Conservation (phyloP, 2,797 vertebrate species). For the Amblyraja radiata region DNA sequence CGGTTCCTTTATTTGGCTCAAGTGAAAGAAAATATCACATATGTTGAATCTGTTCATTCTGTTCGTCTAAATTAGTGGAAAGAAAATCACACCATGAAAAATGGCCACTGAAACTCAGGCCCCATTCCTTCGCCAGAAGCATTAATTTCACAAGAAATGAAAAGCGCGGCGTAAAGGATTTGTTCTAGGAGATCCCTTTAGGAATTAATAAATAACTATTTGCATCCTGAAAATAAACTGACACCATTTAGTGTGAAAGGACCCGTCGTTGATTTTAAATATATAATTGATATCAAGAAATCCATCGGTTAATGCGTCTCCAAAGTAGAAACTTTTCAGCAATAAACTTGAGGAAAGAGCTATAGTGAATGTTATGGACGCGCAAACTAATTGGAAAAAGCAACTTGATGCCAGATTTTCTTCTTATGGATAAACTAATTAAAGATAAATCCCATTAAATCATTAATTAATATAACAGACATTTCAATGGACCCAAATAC, state of each 20-base stretch:
- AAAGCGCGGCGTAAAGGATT: neutral
- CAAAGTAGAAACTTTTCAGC: neutral
- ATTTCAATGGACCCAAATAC: conserved; percentile 31
- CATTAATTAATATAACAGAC: conserved; percentile 30
- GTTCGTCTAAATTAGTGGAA: neutral
- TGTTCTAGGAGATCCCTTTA: neutral
- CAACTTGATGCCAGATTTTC: neutral
- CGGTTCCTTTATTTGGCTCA: neutral
- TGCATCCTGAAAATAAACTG: neutral
- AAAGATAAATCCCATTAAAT: conserved; percentile 38
- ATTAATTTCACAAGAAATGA: neutral
- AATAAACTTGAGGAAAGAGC: neutral
- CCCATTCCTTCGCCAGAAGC: neutral
- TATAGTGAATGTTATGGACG: neutral
- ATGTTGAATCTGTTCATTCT: neutral
- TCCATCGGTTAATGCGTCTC: neutral
- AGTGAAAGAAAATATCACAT: neutral
- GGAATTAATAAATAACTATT: neutral
- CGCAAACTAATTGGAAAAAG: conserved; percentile 1
- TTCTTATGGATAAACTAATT: conserved; percentile 33
- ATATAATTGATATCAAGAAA: neutral
- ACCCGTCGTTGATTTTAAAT: neutral
- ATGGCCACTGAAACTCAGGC: neutral
- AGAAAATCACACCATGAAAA: neutral
- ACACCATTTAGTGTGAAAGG: neutral